Evolutionary conservation across 2,888 invertebrate species (phyloP), one percentile per base, ranked within the genome.

Genomic region (Eupsilia transversa): DNA sequence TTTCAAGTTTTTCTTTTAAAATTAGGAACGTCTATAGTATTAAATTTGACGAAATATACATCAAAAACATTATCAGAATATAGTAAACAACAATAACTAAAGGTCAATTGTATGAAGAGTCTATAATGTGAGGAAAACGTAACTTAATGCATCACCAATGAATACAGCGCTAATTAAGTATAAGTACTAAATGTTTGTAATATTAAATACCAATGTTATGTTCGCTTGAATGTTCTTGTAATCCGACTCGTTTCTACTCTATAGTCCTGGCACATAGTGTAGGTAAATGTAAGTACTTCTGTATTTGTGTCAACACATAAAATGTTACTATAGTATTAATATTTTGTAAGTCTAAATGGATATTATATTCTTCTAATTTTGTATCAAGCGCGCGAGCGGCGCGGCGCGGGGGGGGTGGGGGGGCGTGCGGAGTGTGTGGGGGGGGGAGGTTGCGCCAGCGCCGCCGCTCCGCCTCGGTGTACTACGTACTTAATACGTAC

Each of bases 321-420:
- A 92, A 93, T 93, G 92, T 92, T 92, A 91, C 89, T 91, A 93
- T 93, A 94, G 93, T 94, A 94, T 93, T 94, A 93, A 94, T 95
- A 94, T 93, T 93, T 93, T 94, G 87, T 95, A 96, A 95, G 94
- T 94, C 94, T 96, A 96, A 96, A 95, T 95, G 95, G 93, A 95
- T 95, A 95, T 94, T 95, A 96, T 96, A 96, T 96, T 96, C 96
- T 96, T 96, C 96, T 96, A 96, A 96, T 96, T 96, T 96, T 96
- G 95, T 96, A 96, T 95, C 90, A 91, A 92, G 91, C 90, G 92
- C 92, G 92, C 90, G 89, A 89, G 88, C 87, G 84, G 86, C 84
- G 90, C 86, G 89, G 80, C 54, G 71, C 46, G 56, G 52, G 33
- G 78, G 85, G 17, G 6, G 56, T 46, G 33, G 78, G 85, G 17